A percentile compares a stretch with the other conserved stretches of the same genome.
Conservation (phyloP, 2,797 vertebrate genomes). For the Miichthys miiuy region DNA sequence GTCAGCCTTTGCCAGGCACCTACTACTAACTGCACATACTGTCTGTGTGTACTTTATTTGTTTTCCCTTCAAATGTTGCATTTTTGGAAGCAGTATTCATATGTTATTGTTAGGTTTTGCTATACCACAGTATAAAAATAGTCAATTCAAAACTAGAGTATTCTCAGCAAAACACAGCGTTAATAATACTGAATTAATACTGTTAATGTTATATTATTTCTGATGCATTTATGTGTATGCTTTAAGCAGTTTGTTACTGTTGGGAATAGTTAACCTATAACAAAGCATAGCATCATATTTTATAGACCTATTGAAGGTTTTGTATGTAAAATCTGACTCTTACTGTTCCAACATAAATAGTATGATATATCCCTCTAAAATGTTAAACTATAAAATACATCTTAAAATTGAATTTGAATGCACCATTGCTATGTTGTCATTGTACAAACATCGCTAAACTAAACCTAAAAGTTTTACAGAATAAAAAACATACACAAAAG, state of each 20-base stretch:
- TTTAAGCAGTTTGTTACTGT: neutral
- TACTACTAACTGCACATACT: constrained; percentile 54
- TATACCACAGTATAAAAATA: neutral
- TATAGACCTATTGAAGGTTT: neutral
- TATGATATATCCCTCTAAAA: neutral
- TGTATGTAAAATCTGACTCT: neutral
- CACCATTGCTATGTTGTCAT: neutral
- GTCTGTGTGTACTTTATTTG: constrained; percentile 50
- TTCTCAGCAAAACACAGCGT: neutral
- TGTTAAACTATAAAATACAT: neutral
- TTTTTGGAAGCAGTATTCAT: constrained; percentile 17
- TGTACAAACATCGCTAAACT: neutral
- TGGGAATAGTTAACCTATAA: neutral
- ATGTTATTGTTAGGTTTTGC: constrained; percentile 18
- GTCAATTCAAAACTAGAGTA: neutral
- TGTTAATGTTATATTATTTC: neutral
- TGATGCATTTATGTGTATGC: neutral
- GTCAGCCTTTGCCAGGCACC: constrained; percentile 61
- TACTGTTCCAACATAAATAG: too few relatives aligned
- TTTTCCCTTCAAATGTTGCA: constrained; percentile 33
- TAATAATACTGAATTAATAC: neutral
- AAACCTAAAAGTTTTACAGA: neutral
- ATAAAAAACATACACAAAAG: neutral
- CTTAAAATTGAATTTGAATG: neutral
- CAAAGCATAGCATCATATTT: neutral